These are phyloP conservation scores for Uloborus plumipes DNA, from an alignment of 2,888 invertebrate species.

Conservation along the genomic window DNA sequence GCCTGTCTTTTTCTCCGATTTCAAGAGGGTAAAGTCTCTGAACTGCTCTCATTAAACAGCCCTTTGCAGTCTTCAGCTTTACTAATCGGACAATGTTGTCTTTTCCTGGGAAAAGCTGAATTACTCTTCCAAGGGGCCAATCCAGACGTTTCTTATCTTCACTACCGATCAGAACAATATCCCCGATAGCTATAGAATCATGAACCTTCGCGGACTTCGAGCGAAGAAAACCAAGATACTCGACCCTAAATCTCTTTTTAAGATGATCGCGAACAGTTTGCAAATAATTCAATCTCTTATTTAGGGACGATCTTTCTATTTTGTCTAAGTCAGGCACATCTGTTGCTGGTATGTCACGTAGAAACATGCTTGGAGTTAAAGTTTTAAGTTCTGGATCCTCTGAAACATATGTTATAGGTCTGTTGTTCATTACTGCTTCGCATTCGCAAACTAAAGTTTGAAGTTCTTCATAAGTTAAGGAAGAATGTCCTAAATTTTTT, in stretches of 20 bases:
- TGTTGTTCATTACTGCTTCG: conserved; percentile 17
- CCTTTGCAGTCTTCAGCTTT: background rate
- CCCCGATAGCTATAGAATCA: background rate
- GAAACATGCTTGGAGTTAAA: conserved; percentile 19
- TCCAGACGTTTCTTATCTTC: background rate
- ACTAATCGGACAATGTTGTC: background rate
- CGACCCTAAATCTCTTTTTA: conserved; percentile 7
- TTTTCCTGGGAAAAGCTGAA: too few species aligned
- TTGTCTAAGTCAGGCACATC: conserved; percentile 22
- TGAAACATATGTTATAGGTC: conserved; percentile 13
- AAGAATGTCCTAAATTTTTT: conserved; percentile 17
- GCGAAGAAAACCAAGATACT: background rate
- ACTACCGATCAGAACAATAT: background rate
- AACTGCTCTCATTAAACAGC: background rate
- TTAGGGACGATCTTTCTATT: background rate
- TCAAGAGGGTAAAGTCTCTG: background rate
- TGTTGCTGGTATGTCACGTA: conserved; percentile 2
- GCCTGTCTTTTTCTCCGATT: background rate
- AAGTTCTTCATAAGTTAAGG: conserved; percentile 20
- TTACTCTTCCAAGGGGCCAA: background rate
- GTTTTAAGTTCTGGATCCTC: conserved; percentile 20
- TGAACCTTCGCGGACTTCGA: background rate
- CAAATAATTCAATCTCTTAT: conserved; percentile 8
- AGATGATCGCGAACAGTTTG: conserved; percentile 15
- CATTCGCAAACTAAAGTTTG: conserved; percentile 23